Conservation (phyloP, 2,113 vertebrate genomes). For the Alethe diademata region DNA sequence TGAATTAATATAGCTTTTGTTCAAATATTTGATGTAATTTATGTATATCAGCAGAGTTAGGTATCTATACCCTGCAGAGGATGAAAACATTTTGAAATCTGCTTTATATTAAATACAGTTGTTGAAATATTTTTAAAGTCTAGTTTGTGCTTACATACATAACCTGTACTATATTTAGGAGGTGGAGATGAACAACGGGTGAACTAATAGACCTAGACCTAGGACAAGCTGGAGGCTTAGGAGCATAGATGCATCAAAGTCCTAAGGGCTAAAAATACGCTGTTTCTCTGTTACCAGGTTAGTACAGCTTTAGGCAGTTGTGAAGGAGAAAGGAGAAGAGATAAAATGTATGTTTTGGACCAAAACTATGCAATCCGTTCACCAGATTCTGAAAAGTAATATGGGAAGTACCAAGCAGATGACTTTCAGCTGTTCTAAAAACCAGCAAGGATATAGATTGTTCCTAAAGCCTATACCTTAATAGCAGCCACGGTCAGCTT, state of each 20-base stretch:
- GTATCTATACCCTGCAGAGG: not conserved
- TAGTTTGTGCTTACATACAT: not conserved
- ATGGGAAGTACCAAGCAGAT: not conserved
- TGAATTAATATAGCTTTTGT: not conserved
- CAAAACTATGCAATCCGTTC: not conserved
- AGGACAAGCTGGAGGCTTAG: not conserved
- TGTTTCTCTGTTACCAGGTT: not conserved
- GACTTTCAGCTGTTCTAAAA: not conserved
- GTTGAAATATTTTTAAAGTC: not conserved
- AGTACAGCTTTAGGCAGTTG: not conserved
- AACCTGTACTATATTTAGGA: not conserved
- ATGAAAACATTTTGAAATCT: not conserved
- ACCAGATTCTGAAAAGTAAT: not conserved
- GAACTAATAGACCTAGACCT: not conserved
- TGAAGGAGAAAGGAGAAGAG: not conserved
- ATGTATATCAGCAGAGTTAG: not conserved
- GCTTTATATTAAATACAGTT: not conserved
- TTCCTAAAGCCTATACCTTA: not conserved
- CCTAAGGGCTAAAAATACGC: not conserved
- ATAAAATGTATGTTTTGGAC: not conserved
- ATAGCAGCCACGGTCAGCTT: not conserved
- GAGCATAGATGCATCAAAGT: not conserved
- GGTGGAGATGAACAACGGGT: not conserved
- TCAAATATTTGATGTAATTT: not conserved
- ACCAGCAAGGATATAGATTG: not conserved